Percentiles rank a stretch among this genome's conserved stretches.
These are phyloP conservation scores for Urocyon cinereoargenteus DNA, from an alignment of 2,797 vertebrate genomes.

Conservation along the genomic window DNA sequence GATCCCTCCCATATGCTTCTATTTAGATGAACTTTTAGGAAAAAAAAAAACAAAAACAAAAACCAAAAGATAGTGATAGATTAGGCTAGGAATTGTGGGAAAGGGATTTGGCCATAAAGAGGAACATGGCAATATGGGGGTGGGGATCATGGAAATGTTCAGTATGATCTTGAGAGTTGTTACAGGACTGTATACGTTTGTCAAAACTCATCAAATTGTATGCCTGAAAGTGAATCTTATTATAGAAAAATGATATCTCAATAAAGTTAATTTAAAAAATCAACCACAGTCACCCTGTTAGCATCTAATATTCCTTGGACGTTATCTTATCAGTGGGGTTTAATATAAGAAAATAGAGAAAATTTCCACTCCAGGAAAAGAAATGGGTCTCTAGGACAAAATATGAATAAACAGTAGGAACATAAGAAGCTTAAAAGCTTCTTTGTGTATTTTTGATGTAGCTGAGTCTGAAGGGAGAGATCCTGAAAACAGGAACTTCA, in stretches of 20 bases:
- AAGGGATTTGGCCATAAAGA: background rate
- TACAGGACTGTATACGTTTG: background rate
- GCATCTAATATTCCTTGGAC: background rate
- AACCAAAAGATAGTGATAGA: background rate
- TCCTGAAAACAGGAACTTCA: constrained; percentile 60
- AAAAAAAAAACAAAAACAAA: background rate
- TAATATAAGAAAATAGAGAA: constrained; percentile 9
- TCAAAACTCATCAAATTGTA: background rate
- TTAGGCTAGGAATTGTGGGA: background rate
- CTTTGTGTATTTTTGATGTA: constrained; percentile 50
- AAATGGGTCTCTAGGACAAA: constrained; percentile 40
- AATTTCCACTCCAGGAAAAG: constrained; percentile 5
- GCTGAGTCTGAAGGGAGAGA: constrained; percentile 18
- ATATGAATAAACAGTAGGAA: background rate
- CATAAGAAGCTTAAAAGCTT: background rate
- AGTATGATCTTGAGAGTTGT: background rate
- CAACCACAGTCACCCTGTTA: background rate
- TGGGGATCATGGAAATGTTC: background rate
- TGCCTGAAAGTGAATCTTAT: background rate
- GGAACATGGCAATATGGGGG: background rate
- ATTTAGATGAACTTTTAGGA: constrained; percentile 25
- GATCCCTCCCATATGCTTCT: background rate
- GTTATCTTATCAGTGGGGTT: background rate
- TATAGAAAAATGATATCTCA: background rate
- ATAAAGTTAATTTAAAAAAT: constrained; percentile 9